Conservation (phyloP, 2,113 vertebrate species). For the Myotis yumanensis region DNA sequence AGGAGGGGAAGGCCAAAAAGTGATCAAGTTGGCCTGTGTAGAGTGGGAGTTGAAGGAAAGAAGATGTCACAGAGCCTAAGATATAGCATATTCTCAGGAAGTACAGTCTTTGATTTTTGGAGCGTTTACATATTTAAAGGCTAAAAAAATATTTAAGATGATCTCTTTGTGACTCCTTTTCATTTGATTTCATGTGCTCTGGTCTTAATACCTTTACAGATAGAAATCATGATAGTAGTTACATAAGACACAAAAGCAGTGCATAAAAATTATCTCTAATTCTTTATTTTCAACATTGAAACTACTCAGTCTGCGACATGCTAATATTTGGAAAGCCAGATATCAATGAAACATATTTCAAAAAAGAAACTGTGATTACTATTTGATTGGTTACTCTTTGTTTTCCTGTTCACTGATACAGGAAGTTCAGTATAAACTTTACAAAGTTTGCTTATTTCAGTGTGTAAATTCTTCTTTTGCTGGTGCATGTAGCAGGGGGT, state of each 20-base stretch:
- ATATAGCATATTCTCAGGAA: background rate
- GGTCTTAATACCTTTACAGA: background rate
- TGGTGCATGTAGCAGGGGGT: background rate
- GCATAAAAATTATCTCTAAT: background rate
- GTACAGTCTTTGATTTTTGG: background rate
- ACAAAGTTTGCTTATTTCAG: background rate
- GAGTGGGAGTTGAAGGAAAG: background rate
- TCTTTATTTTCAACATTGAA: slow-evolving; percentile 7
- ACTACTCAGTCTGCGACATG: background rate
- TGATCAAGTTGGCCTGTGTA: background rate
- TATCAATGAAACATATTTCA: background rate
- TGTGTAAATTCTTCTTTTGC: background rate
- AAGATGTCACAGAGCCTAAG: background rate
- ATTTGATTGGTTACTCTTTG: slow-evolving; percentile 32
- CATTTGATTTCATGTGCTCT: slow-evolving; percentile 14
- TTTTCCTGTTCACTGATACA: slow-evolving; percentile 31
- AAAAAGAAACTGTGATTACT: background rate
- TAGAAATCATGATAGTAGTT: slow-evolving; percentile 1
- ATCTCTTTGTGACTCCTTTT: slow-evolving; percentile 34
- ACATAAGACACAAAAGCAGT: background rate
- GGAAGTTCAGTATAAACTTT: background rate
- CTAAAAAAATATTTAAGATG: background rate
- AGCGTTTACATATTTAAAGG: background rate
- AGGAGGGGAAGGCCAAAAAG: fast-evolving
- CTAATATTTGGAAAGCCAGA: slow-evolving; percentile 20